A percentile compares a stretch with the other conserved stretches of the same genome.
phyloP scores from a whole-genome alignment of 2,113 vertebrate species.

The Syngnathus floridae region DNA sequence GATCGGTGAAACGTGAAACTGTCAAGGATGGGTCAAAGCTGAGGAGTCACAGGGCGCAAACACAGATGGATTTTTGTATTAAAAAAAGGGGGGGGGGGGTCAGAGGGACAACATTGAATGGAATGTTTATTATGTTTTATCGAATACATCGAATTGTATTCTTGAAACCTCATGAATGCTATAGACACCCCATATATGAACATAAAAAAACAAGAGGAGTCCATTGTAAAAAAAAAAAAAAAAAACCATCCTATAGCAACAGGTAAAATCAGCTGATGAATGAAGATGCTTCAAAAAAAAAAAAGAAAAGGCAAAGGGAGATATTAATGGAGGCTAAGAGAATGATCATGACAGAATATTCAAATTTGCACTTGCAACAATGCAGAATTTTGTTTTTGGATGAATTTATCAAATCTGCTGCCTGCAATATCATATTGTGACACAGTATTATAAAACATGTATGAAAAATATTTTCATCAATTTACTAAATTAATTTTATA shows the following conservation, averaged over 20 bases:
- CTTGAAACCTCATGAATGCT: background rate
- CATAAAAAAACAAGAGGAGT: too few species aligned
- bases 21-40: slow-evolving; percentile 31
- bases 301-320: background rate
- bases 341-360: background rate
- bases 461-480: background rate
- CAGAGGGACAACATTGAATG: slow-evolving; percentile 45
- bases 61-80: slow-evolving; percentile 31
- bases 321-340: background rate
- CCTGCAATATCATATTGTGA: background rate
- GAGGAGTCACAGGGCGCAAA: slow-evolving; percentile 35
- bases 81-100: slow-evolving; percentile 28
- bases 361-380: background rate
- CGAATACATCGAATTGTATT: slow-evolving; percentile 49
- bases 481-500: background rate
- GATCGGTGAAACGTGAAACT: slow-evolving; percentile 60
- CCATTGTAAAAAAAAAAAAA: slow-evolving; percentile 4
- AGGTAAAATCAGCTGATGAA: background rate
- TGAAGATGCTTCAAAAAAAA: background rate
- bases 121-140: slow-evolving; percentile 44
- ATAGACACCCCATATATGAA: slow-evolving; percentile 27
- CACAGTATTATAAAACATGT: background rate
- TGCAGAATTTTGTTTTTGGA: background rate
- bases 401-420: background rate
- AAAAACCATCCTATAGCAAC: background rate